Evolutionary conservation across 1,140 invertebrate genomes (phyloP), one percentile per base, ranked within the genome.

Genomic region (Trichonephila inaurata): DNA sequence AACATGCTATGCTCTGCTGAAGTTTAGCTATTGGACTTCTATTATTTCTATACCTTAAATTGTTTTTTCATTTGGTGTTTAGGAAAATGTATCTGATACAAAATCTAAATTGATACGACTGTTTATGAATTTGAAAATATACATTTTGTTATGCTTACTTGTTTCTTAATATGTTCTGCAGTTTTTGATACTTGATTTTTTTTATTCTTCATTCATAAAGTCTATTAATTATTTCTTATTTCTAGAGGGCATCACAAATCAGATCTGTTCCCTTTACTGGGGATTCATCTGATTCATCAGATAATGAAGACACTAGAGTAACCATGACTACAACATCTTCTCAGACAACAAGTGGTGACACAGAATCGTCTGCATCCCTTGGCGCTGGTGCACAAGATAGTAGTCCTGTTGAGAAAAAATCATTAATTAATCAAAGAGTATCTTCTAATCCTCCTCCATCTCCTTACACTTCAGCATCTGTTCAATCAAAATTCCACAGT

Each of bases 221-320:
- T 69, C 0, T 69, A 12, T 69, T 24, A 12, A 69, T 28, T 69
- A n/a, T n/a, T 69, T 69, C 66, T 62, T 62, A 28, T 66, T 95
- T 94, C 14, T 94, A 98, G 97, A 97, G 98, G 95, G 98, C 98
- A 77, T 99, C 98, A 96, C 98, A 99, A 96, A 99, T 99, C 94
- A 97, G 98, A 94, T 99, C 98, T 16, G 98, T 99, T 97, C 98
- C 98, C 18, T 99, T 99, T 95, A 98, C 97, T 62, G 98, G 98
- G 4, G 98, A 99, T 94, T 98, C 98, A n/a, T 98, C 98, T 1
- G 98, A 99, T 95, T 98, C 98, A 94, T 99, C 98, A 7, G 98
- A 98, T 72, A 98, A 99, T 95, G 98, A 98, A 24, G 98, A 98
- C 96, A 97, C 88, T 61, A 61, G 94, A 86, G 94, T 95, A 88